These are phyloP conservation scores for Pelobates cultripes DNA, from an alignment of 2,797 vertebrate genomes.

Conservation along the genomic window DNA sequence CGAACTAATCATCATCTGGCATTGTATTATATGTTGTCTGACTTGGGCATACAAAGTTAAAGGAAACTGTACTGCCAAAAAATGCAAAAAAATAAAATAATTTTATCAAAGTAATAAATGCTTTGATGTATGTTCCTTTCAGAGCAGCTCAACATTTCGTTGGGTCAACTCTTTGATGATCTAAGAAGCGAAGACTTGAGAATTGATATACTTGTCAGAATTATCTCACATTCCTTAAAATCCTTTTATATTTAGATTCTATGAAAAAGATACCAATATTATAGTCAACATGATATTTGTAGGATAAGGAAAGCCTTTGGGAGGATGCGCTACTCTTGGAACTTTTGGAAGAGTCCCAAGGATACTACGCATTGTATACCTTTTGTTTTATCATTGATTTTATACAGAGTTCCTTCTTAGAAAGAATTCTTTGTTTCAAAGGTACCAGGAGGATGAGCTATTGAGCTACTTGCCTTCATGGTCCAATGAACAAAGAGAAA, in stretches of 20 bases:
- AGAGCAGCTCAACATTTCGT: background rate
- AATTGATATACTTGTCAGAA: constrained; percentile 23
- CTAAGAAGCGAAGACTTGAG: constrained; percentile 27
- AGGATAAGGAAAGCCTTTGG: constrained; percentile 29
- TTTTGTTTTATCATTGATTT: constrained; percentile 60
- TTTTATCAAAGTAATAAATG: background rate
- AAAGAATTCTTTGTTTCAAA: constrained; percentile 77
- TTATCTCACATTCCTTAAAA: constrained; percentile 52
- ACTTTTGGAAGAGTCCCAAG: constrained; percentile 37
- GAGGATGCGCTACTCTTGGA: constrained; percentile 33
- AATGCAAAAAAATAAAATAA: constrained; percentile 4
- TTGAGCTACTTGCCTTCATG: constrained; percentile 69
- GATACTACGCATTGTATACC: constrained; percentile 44
- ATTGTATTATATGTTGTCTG: background rate
- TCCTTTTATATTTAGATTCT: constrained; percentile 46
- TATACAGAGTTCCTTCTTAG: constrained; percentile 62
- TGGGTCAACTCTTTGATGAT: background rate
- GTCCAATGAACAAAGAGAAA: constrained; percentile 71
- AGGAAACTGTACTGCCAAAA: constrained; percentile 16
- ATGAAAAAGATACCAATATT: constrained; percentile 29
- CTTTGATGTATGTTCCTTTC: constrained; percentile 18
- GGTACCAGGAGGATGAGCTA: constrained; percentile 65
- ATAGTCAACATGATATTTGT: constrained; percentile 42
- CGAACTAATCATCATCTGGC: background rate
- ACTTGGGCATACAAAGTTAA: constrained; percentile 1